Conservation (phyloP, 2,797 vertebrate species). For the Coendou prehensilis region DNA sequence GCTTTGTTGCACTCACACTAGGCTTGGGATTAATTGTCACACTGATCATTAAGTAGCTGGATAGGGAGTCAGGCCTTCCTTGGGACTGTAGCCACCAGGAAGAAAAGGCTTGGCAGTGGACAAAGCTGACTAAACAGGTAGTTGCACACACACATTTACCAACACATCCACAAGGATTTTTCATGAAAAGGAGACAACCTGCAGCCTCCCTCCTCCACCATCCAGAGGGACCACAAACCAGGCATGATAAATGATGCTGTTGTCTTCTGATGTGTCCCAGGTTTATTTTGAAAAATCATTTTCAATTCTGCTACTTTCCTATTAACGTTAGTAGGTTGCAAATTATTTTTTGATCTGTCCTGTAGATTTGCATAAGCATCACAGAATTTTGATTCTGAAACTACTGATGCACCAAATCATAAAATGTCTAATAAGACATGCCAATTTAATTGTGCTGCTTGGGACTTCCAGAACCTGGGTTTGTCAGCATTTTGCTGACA, state of each 20-base stretch:
- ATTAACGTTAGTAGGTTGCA: slow-evolving; percentile 77
- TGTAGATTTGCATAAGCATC: slow-evolving; percentile 55
- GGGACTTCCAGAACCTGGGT: slow-evolving; percentile 60
- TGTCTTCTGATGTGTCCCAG: slow-evolving; percentile 1
- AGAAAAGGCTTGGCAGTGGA: not conserved
- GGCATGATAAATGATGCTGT: not conserved
- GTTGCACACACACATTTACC: not conserved
- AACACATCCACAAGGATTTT: not conserved
- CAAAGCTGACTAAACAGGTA: not conserved
- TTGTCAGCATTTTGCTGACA: slow-evolving; percentile 73
- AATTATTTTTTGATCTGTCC: slow-evolving; percentile 84
- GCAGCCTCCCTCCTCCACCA: not conserved
- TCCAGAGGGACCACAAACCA: not conserved
- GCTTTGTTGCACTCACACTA: not conserved
- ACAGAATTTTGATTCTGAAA: slow-evolving; percentile 72
- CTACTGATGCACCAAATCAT: slow-evolving; percentile 69
- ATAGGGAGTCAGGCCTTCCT: not conserved
- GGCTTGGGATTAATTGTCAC: not conserved
- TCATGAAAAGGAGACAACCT: not conserved
- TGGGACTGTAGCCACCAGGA: not conserved
- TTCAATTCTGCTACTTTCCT: slow-evolving; percentile 72
- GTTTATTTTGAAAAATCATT: slow-evolving; percentile 79
- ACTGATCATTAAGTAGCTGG: too few relatives aligned
- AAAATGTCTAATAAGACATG: slow-evolving; percentile 80
- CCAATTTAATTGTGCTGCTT: slow-evolving; percentile 81